phyloP scores from a whole-genome alignment of 2,888 invertebrate genomes.

The Platerodrilus igneus region DNA sequence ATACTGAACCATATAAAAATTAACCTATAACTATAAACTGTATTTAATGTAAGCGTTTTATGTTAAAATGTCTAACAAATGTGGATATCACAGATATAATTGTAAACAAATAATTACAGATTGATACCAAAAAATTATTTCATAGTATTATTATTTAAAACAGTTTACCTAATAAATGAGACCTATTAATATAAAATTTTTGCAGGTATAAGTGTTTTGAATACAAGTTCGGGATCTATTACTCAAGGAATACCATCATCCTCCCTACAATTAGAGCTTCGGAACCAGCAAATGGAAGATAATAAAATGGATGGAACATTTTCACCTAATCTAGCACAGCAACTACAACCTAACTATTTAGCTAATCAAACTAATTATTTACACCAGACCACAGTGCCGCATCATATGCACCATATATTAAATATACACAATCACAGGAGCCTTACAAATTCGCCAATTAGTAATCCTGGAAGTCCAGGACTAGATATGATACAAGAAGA shows the following conservation, averaged over 20 bases:
- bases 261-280: slow-evolving; percentile 41
- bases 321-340: slow-evolving; percentile 15
- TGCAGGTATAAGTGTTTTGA: slow-evolving; percentile 67
- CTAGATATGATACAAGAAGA: slow-evolving; percentile 77
- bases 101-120: too few species aligned
- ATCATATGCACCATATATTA: slow-evolving; percentile 44
- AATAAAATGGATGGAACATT: slow-evolving; percentile 51
- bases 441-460: slow-evolving; percentile 58
- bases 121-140: too few species aligned
- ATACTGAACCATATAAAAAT: too few species aligned
- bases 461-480: slow-evolving; percentile 61
- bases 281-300: slow-evolving; percentile 36
- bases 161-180: too few species aligned
- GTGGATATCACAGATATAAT: too few species aligned
- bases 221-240: slow-evolving; percentile 68
- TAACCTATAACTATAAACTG: too few species aligned
- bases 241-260: slow-evolving; percentile 64
- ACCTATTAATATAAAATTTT: too few species aligned
- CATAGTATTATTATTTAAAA: too few species aligned
- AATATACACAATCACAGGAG: slow-evolving; percentile 53
- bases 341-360: slow-evolving; percentile 24
- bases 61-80: too few species aligned
- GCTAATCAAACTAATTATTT: slow-evolving; percentile 30
- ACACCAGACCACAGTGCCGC: slow-evolving; percentile 32
- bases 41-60: too few species aligned